Evolutionary conservation across 2,113 vertebrate genomes (phyloP), one percentile per base, ranked within the genome.

Genomic region (Meriones unguiculatus): DNA sequence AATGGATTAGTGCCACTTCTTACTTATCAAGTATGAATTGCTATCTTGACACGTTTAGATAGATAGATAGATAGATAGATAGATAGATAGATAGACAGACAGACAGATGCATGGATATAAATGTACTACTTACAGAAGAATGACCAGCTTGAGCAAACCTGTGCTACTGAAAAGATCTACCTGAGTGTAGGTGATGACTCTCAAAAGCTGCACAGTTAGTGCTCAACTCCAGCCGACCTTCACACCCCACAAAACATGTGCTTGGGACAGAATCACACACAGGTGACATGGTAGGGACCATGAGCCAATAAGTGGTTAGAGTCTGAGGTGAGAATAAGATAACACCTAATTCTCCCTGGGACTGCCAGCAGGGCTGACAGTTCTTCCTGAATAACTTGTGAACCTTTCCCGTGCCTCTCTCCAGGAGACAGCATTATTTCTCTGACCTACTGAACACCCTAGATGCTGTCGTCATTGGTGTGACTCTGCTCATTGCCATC

Each of bases 391-490:
- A 65, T 75, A 89, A 69, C 67, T 41, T 90, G 28, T 92, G 92
- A 94, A 91, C 89, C 92, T 67, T 78, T 11, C 18, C 17, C 80
- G 8, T 93, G 13, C n/a, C 92, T 30, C 87, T 52, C 98, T 98
- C 59, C 97, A 99, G 99, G 75, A 99, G 99, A 88, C 98, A 80
- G n/a, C 98, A 96, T 0, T 99, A 99, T 97, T 99, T 99, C 98
- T 98, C 69, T 93, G 99, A 98, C 67, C 98, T 98, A 93, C 92
- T 99, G 96, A 99, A 99, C 97, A 98, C 99, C 95, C 73, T 99
- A 59, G 99, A 99, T 77, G 98, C 99, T 0, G 93, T 98, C 32
- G 98, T 99, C 90, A 99, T 99, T 50, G 97, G 98, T 1, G 32
- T 99, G 93, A 99, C 99, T 0, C 96, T 99, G 92, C 72, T 99